Evolutionary conservation across 2,888 invertebrate genomes (phyloP), one percentile per base, ranked within the genome.

Genomic region (Coleophora deauratella): DNA sequence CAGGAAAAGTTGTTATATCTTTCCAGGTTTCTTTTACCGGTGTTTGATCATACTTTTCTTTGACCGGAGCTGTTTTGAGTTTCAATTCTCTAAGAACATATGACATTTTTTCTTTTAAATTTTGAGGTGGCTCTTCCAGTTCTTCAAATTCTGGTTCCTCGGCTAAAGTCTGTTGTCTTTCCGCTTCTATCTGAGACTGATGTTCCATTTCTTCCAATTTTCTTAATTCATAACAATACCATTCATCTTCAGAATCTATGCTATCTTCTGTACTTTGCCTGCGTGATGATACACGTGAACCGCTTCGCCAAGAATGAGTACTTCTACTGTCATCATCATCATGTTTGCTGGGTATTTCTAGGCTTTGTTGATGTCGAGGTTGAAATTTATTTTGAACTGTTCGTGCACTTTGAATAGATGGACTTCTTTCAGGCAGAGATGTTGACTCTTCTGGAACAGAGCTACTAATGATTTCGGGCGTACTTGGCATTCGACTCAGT

Each of bases 221-320:
- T 41, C 94, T 86, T 43, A 96, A 72, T 66, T 96, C 96, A 66
- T 96, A 95, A 57, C 94, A 94, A 60, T 95, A 96, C 92, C 96
- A 96, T 69, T 96, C 96, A 63, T 96, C 96, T 75, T 96, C 96
- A 21, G 94, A 95, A 68, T 96, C 96, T 43, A 96, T 96, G 58
- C 95, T 95, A 57, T 96, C 96, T 78, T 96, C 96, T 0, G 96
- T 96, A 62, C 95, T 95, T 76, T 96, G 96, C 38, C 96, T 88
- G 51, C 96, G 87, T 0, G 95, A 95, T 1, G 95, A 95, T 1
- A 93, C 92, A 53, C 93, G 85, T 0, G 95, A 96, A 0, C 94
- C 91, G 57, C 95, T 95, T 54, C 95, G 88, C 88, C 93, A 94
- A 0, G 95, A 95, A 77, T 95, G 93, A 2, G 94, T 95, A 66